These are phyloP conservation scores for Labeo catla DNA, from an alignment of 2,113 vertebrate species.

Conservation along the genomic window DNA sequence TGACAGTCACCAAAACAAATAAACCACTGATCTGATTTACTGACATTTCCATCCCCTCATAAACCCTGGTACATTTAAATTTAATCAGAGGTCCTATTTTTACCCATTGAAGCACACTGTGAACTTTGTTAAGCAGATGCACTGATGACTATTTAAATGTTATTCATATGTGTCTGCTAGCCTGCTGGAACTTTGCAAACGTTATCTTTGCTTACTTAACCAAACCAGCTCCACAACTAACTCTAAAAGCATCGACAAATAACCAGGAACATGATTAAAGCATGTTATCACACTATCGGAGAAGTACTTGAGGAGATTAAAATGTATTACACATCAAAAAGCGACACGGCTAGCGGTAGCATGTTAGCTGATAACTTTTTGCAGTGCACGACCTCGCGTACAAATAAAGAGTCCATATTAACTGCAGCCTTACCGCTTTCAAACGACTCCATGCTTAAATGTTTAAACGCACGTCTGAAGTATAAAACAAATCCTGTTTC, in stretches of 20 bases:
- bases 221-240: not conserved
- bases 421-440: constrained; percentile 54
- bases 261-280: not conserved
- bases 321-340: not conserved
- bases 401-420: not conserved
- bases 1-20: constrained; percentile 3
- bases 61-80: not conserved
- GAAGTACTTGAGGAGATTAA: not conserved
- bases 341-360: not conserved
- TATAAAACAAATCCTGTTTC: not conserved
- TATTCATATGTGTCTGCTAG: not conserved
- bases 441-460: constrained; percentile 57
- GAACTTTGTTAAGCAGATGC: not conserved
- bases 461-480: not conserved
- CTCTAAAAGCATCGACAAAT: not conserved
- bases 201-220: not conserved
- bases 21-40: not conserved
- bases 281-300: not conserved
- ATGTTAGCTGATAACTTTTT: constrained; percentile 37
- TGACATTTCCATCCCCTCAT: not conserved
- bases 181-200: not conserved
- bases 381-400: not conserved
- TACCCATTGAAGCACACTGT: not conserved
- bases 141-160: not conserved
- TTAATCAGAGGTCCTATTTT: not conserved